phyloP scores from a whole-genome alignment of 2,888 invertebrate species.

The Drosophila infuscata region DNA sequence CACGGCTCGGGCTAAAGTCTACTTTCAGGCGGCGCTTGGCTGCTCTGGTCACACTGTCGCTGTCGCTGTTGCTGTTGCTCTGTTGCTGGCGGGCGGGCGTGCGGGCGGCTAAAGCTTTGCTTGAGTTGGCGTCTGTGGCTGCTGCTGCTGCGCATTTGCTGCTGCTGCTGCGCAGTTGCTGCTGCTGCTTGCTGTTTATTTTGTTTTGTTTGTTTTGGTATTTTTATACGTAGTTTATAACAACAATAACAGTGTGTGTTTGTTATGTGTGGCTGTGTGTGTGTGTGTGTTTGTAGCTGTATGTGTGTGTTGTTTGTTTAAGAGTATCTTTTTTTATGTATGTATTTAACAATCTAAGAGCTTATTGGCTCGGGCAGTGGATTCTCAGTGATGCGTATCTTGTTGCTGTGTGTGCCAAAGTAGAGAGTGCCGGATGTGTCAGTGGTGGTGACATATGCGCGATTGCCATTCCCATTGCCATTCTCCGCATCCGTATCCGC shows the following conservation, averaged over 20 bases:
- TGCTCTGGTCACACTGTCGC: conserved; percentile 61
- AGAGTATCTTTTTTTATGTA: conserved; percentile 13
- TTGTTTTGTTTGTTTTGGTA: conserved; percentile 39
- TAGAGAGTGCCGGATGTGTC: conserved; percentile 80
- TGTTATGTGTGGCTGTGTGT: conserved; percentile 47
- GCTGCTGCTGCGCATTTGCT: conserved; percentile 46
- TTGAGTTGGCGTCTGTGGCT: conserved; percentile 67
- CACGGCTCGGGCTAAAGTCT: conserved; percentile 74
- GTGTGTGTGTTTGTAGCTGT: conserved; percentile 6
- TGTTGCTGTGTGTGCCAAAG: conserved; percentile 81
- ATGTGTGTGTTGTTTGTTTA: conserved; percentile 14
- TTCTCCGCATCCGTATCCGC: conserved; percentile 61
- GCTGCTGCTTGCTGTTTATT: conserved; percentile 35
- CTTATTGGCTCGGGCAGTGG: conserved; percentile 85
- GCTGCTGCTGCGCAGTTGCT: conserved; percentile 31
- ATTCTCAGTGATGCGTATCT: conserved; percentile 85
- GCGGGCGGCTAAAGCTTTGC: conserved; percentile 64
- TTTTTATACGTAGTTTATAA: conserved; percentile 59
- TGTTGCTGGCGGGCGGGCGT: conserved; percentile 8
- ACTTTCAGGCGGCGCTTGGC: conserved; percentile 59
- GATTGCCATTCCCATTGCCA: conserved; percentile 68
- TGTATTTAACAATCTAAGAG: conserved; percentile 79
- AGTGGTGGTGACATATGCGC: conserved; percentile 71
- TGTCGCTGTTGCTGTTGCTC: conserved; percentile 36
- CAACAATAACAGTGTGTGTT: conserved; percentile 74